These are phyloP conservation scores for Isurus oxyrinchus DNA, from an alignment of 2,113 vertebrate species.

Conservation along the genomic window DNA sequence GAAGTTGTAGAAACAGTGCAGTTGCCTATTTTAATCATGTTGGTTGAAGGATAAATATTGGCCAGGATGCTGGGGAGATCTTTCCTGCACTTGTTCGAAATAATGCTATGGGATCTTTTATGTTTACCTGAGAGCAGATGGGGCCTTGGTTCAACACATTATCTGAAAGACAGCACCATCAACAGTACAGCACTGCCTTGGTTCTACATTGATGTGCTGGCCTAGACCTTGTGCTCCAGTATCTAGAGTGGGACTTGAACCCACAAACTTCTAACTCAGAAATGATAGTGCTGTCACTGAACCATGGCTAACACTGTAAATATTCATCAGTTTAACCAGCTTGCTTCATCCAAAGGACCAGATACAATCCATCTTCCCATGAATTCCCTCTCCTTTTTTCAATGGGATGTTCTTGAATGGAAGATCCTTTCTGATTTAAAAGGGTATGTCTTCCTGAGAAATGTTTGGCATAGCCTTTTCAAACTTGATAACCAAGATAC, in stretches of 20 bases:
- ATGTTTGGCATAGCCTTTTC: neutral
- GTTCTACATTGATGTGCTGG: neutral
- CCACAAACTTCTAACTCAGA: neutral
- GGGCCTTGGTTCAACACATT: neutral
- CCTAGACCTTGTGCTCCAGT: neutral
- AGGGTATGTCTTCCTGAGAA: neutral
- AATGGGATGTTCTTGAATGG: neutral
- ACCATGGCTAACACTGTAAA: neutral
- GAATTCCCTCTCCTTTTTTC: too few species aligned
- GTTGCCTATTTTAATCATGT: neutral
- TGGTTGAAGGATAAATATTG: neutral
- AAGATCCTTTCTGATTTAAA: neutral
- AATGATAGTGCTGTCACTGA: neutral
- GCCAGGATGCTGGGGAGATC: neutral
- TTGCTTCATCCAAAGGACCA: neutral
- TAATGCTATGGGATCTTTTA: neutral
- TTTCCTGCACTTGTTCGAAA: neutral
- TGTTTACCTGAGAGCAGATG: neutral
- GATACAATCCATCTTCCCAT: neutral
- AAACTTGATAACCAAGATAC: neutral
- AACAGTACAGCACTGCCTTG: neutral
- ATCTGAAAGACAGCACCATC: neutral
- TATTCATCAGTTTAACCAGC: neutral
- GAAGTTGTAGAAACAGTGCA: neutral
- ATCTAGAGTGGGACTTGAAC: neutral